Conservation (phyloP, 2,797 vertebrate species). For the Pseudopleuronectes americanus region DNA sequence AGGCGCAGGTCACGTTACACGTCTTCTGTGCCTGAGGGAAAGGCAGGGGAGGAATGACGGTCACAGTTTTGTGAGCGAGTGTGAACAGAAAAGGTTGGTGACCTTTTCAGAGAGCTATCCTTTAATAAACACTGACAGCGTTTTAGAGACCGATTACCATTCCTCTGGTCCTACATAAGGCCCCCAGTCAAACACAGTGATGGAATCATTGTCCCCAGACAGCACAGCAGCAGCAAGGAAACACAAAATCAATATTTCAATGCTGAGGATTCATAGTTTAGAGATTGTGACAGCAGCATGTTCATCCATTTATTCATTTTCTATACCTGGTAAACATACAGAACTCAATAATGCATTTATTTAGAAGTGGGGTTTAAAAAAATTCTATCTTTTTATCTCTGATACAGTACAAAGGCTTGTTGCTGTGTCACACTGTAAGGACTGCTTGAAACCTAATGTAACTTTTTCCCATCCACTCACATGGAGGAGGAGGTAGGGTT, state of each 20-base stretch:
- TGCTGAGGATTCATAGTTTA: slow-evolving; percentile 67
- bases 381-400: no score
- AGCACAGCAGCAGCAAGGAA: slow-evolving; percentile 57
- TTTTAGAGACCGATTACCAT: slow-evolving; percentile 81
- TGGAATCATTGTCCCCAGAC: slow-evolving; percentile 70
- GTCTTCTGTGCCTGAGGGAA: slow-evolving; percentile 20
- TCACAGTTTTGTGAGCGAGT: slow-evolving; percentile 15
- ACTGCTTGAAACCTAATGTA: no score
- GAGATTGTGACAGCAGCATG: slow-evolving; percentile 40
- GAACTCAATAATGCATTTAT: slow-evolving; percentile 10
- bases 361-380: not conserved
- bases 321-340: slow-evolving; percentile 17
- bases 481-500: no score
- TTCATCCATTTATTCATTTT: slow-evolving; percentile 24
- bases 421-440: no score
- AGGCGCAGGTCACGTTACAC: not conserved
- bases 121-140: slow-evolving; percentile 82
- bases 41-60: slow-evolving; percentile 3
- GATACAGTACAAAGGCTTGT: no score
- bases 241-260: slow-evolving; percentile 78
- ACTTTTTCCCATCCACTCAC: no score
- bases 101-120: slow-evolving; percentile 77
- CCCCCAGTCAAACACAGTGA: slow-evolving; percentile 67
- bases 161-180: slow-evolving; percentile 75
- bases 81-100: slow-evolving; percentile 52